These are phyloP conservation scores for Ferrisia virgata DNA, from an alignment of 2,888 invertebrate species.

Conservation along the genomic window DNA sequence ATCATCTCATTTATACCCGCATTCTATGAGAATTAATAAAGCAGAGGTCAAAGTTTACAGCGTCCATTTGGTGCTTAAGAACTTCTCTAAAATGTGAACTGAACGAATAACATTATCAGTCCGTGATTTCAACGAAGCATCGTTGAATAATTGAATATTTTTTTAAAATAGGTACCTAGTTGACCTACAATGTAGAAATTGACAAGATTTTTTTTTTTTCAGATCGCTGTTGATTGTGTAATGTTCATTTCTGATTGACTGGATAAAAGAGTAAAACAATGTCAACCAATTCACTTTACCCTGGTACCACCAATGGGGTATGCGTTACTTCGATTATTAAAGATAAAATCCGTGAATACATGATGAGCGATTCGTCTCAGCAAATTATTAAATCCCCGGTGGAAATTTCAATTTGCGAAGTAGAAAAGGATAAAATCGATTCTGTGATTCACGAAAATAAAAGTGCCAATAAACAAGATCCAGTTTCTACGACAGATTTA, in stretches of 20 bases:
- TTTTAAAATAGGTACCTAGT: not conserved
- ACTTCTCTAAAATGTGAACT: not conserved
- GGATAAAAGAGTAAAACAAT: not conserved
- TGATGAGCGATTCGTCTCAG: conserved; percentile 47
- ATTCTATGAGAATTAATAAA: not conserved
- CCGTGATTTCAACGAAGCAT: too few species aligned
- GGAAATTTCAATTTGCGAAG: conserved; percentile 25
- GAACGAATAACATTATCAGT: too few species aligned
- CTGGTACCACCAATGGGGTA: conserved; percentile 40
- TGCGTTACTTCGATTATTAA: conserved; percentile 48
- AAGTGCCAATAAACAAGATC: not conserved
- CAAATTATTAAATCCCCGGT: conserved; percentile 29
- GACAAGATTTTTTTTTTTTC: not conserved
- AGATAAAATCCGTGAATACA: conserved; percentile 49
- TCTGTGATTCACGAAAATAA: conserved; percentile 29
- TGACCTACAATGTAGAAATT: not conserved
- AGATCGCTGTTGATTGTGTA: not conserved
- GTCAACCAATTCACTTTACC: conserved; percentile 33
- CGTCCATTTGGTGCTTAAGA: not conserved
- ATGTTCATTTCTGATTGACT: not conserved
- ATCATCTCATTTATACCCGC: not conserved
- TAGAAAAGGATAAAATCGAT: conserved; percentile 9
- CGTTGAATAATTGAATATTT: too few species aligned
- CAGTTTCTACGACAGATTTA: not conserved
- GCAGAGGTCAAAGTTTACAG: not conserved